These are phyloP conservation scores for Heteractis magnifica DNA, from an alignment of 92 coral and sea anemone species.

Conservation along the genomic window DNA sequence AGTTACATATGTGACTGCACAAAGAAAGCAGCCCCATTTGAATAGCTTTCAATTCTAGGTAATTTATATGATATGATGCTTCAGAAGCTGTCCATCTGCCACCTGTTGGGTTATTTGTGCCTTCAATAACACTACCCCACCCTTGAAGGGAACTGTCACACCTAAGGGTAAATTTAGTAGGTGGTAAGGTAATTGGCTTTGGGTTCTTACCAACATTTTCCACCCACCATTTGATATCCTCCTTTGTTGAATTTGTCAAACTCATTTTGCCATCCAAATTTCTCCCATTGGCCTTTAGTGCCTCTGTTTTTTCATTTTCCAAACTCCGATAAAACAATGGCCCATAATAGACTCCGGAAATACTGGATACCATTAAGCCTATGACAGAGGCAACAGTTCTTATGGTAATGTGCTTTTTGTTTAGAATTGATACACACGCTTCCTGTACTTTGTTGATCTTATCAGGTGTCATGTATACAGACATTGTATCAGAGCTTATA, in stretches of 20 bases:
- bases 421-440: too few relatives aligned
- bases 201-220: slow-evolving; percentile 19
- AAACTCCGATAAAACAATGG: slow-evolving; percentile 46
- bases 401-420: too few relatives aligned
- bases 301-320: slow-evolving; percentile 6
- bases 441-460: too few relatives aligned
- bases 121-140: slow-evolving; percentile 46
- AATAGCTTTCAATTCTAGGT: slow-evolving; percentile 46
- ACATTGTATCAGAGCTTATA: too few relatives aligned
- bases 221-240: slow-evolving; percentile 42
- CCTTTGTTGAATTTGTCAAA: slow-evolving; percentile 22
- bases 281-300: slow-evolving; percentile 9
- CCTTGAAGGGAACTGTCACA: slow-evolving; percentile 52
- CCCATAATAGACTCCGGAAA: slow-evolving; percentile 35
- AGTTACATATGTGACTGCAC: slow-evolving; percentile 10
- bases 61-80: slow-evolving; percentile 32
- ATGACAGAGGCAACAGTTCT: too few relatives aligned
- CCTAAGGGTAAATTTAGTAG: slow-evolving; percentile 9
- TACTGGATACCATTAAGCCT: neutral
- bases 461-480: too few relatives aligned
- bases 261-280: slow-evolving; percentile 34
- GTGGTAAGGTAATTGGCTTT: slow-evolving; percentile 2
- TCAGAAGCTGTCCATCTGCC: slow-evolving; percentile 44
- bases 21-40: slow-evolving; percentile 31
- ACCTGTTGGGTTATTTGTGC: slow-evolving; percentile 11